Evolutionary conservation across 2,113 vertebrate genomes (phyloP), one percentile per base, ranked within the genome.

Genomic region (Brienomyrus longianalis): DNA sequence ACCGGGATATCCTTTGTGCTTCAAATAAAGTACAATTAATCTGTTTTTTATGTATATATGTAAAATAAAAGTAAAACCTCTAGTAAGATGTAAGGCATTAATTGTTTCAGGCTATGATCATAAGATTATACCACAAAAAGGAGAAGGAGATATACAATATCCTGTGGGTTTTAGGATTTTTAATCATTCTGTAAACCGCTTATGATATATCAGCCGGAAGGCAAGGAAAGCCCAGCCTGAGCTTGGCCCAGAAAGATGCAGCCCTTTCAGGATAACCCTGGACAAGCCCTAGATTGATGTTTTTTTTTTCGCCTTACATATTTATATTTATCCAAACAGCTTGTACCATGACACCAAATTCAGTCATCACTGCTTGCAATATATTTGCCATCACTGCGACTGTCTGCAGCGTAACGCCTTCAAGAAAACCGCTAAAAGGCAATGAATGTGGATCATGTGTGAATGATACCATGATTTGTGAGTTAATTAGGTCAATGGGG

Each of bases 81-180:
- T 10, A n/a, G 23, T n/a, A 48, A 48, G 35, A 48, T 27, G 17
- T 86, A 50, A 27, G 47, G 43, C 23, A 23, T 85, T 51, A 86
- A 86, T 86, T 84, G 43, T 84, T 86, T 86, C 83, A 48, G 83
- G 47, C 23, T 86, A 27, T 50, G 83, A 85, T 50, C 83, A 86
- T 50, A 51, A 50, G 23, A 86, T 86, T 50, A 51, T 13, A 51
- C 45, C 50, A 86, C 83, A 50, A 23, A 86, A 50, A 6, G 31
- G 19, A 1, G 6, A 80, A 21, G 11, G 47, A 27, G 23, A 86
- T 86, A 86, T 86, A 50, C 9, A 86, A n/a, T 86, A 21, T 51
- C 83, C 48, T 51, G 21, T 31, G 83, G 83, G 47, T 51, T 23
- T 31, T 51, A n/a, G 83, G 21, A 86, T 86, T 86, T 86, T 86